A percentile compares a stretch with the other conserved stretches of the same genome.
Evolutionary conservation across 2,113 vertebrate species (phyloP).

Genomic region (Caracal caracal): DNA sequence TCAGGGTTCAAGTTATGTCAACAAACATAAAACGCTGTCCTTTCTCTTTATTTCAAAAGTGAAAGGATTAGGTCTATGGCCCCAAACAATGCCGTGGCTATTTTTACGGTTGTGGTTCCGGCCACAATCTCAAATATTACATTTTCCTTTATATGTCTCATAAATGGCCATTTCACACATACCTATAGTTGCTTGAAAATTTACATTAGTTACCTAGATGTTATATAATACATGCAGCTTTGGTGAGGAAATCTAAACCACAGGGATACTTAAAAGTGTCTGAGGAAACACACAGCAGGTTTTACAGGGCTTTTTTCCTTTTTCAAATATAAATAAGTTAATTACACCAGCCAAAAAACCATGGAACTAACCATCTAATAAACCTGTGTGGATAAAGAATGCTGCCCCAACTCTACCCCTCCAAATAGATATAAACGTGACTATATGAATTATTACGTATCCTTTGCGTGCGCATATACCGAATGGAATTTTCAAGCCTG

Average conservation of each 20-base stretch:
- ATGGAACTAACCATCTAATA: neutral
- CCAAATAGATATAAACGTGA: neutral
- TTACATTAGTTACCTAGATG: neutral
- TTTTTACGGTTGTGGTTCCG: neutral
- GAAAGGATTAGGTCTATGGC: neutral
- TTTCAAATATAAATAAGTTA: neutral
- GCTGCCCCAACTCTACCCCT: no score
- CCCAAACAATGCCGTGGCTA: neutral
- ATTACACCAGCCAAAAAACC: neutral
- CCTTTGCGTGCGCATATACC: neutral
- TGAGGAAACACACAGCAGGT: neutral
- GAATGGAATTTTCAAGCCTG: neutral
- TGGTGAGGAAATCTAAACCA: neutral
- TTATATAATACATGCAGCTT: neutral
- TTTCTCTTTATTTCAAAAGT: constrained; percentile 51
- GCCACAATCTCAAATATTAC: neutral
- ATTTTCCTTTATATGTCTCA: neutral
- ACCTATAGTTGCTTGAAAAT: neutral
- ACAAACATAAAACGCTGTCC: constrained; percentile 65
- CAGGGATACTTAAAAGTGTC: neutral
- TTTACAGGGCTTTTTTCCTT: neutral
- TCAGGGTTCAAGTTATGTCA: constrained; percentile 78
- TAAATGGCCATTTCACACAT: neutral
- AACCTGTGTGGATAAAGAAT: neutral
- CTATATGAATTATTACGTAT: neutral